Conservation (phyloP, 2,888 invertebrate genomes). For the Drosophila algonquin region DNA sequence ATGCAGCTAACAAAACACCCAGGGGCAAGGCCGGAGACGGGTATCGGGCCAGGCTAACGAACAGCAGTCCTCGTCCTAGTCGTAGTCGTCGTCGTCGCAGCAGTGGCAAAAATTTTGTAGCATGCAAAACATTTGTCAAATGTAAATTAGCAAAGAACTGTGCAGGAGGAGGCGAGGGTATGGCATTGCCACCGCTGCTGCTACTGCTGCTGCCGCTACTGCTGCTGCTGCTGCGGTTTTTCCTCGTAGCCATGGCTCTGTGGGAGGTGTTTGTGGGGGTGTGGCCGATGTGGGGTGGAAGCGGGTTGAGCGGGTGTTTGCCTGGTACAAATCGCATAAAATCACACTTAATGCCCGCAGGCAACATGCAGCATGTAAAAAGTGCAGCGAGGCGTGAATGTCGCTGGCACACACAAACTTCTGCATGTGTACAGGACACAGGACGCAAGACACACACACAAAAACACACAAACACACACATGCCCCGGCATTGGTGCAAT, state of each 20-base stretch:
- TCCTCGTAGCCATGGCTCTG: conserved; percentile 37
- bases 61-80: conserved; percentile 62
- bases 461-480: conserved; percentile 17
- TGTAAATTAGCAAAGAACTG: conserved; percentile 75
- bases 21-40: conserved; percentile 19
- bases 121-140: conserved; percentile 81
- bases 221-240: conserved; percentile 39
- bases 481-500: conserved; percentile 36
- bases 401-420: conserved; percentile 69
- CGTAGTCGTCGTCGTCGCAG: conserved; percentile 52
- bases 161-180: conserved; percentile 6
- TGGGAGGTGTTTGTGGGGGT: conserved; percentile 12
- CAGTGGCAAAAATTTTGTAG: conserved; percentile 68
- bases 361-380: conserved; percentile 70
- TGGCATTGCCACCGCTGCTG: conserved; percentile 14
- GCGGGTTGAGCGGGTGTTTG: conserved; percentile 35
- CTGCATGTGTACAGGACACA: conserved; percentile 49
- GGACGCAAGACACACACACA: conserved; percentile 3
- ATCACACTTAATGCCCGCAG: conserved; percentile 82
- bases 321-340: conserved; percentile 76
- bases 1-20: conserved; percentile 76
- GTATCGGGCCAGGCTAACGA: conserved; percentile 56
- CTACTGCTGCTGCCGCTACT: conserved; percentile 21
- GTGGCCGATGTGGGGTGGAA: conserved; percentile 8
- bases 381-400: conserved; percentile 77